phyloP scores from a whole-genome alignment of 2,113 vertebrate genomes.

The Oryzias melastigma region DNA sequence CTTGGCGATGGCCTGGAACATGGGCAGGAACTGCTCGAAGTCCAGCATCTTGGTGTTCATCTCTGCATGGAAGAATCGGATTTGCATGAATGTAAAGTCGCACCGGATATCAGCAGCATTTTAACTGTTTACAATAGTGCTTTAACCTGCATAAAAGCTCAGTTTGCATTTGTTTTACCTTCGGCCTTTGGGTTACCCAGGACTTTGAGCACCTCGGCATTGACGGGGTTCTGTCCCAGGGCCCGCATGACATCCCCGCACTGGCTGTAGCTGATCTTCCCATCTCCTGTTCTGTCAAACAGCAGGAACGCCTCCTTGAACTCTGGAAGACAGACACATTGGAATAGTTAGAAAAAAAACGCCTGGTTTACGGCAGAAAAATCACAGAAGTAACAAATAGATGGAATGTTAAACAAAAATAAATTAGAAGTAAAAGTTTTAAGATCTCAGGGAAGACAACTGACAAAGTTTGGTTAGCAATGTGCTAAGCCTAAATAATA shows the following conservation, averaged over 20 bases:
- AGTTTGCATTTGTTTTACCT: slow-evolving; percentile 73
- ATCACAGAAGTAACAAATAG: not conserved
- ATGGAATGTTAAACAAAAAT: not conserved
- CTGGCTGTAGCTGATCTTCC: slow-evolving; percentile 88
- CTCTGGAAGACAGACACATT: slow-evolving; percentile 71
- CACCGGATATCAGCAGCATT: too few relatives aligned
- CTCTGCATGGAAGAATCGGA: slow-evolving; percentile 69
- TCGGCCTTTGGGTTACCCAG: slow-evolving; percentile 93
- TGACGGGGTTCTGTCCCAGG: slow-evolving; percentile 94
- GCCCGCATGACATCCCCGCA: slow-evolving; percentile 94
- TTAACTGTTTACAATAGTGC: not conserved
- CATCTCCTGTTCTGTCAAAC: slow-evolving; percentile 91
- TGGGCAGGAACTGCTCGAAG: slow-evolving; percentile 96
- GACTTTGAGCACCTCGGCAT: slow-evolving; percentile 94
- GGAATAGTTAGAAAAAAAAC: not conserved
- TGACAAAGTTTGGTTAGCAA: not conserved
- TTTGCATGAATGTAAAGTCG: not conserved
- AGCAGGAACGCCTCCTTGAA: slow-evolving; percentile 95
- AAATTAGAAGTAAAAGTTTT: not conserved
- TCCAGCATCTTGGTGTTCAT: slow-evolving; percentile 90
- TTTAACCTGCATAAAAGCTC: not conserved
- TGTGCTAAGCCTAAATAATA: not conserved
- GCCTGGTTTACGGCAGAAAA: not conserved
- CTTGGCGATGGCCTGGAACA: slow-evolving; percentile 93
- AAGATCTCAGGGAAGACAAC: not conserved